These are phyloP conservation scores for Tamandua tetradactyla DNA, from an alignment of 2,797 vertebrate species.

Conservation along the genomic window DNA sequence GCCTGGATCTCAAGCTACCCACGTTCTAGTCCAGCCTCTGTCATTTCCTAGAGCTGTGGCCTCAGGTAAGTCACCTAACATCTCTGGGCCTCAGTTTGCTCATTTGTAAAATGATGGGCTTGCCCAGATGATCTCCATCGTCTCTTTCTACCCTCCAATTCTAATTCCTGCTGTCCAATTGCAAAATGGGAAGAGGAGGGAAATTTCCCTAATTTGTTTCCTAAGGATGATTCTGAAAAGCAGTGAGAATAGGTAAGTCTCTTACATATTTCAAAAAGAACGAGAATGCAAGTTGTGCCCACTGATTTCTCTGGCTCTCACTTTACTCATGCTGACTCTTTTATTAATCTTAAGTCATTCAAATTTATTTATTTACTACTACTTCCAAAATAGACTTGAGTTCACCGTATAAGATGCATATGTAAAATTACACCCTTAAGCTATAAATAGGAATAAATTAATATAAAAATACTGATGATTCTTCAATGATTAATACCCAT, in stretches of 20 bases:
- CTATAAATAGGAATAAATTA: neutral
- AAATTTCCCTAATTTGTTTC: neutral
- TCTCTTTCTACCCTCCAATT: neutral
- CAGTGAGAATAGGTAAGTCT: neutral
- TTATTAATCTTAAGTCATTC: slow-evolving; percentile 36
- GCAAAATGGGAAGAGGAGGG: neutral
- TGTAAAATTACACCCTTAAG: neutral
- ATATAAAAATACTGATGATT: neutral
- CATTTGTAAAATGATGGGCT: slow-evolving; percentile 3
- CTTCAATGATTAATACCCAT: neutral
- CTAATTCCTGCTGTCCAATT: neutral
- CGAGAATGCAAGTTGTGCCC: neutral
- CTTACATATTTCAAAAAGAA: neutral
- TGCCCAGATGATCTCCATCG: neutral
- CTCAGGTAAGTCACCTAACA: slow-evolving; percentile 74
- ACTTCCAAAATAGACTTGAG: neutral
- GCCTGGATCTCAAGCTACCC: slow-evolving; percentile 65
- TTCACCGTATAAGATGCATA: slow-evolving; percentile 2
- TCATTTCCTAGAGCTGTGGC: slow-evolving; percentile 70
- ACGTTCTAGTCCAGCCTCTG: slow-evolving; percentile 57
- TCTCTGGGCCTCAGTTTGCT: slow-evolving; percentile 68
- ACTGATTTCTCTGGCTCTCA: neutral
- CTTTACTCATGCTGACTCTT: neutral
- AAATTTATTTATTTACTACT: neutral
- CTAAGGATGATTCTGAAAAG: slow-evolving; percentile 27